Evolutionary conservation across 1,140 invertebrate species (phyloP), one percentile per base, ranked within the genome.

Genomic region (Lepidostoma basale): DNA sequence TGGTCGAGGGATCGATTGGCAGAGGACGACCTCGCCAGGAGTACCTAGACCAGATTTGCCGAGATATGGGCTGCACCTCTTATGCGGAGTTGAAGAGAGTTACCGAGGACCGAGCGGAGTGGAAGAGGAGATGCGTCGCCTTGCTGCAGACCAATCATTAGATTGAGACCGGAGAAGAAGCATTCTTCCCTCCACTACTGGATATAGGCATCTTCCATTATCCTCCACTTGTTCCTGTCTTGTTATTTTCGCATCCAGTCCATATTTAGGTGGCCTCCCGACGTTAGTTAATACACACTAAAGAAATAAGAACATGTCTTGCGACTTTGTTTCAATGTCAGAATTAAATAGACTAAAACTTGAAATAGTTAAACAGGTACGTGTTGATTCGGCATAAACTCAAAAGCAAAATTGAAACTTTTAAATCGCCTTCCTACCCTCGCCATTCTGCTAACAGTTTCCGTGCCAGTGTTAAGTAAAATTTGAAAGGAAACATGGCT

Each of bases 401-500:
- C 9, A 20, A 49, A 49, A 12, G 20, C 25, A 12, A 22, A 49
- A 49, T 49, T 49, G 45, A 49, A 49, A 49, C n/a, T 49, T 49
- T 25, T 23, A 18, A 23, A 23, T 49, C 45, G 22, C 22, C 25
- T 49, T 22, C n/a, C 22, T 18, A 23, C 25, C 22, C 3, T 2
- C n/a, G 45, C n/a, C 12, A 23, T 22, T n/a, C 20, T 23, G 18
- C 20, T 12, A 23, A 49, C 18, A 12, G 4, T 23, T 22, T 49
- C 25, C 45, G 45, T 49, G 45, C 45, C 45, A 49, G 45, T 5
- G 45, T 49, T 49, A 23, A 49, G 45, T 49, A 12, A 49, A 25
- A 49, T 49, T 26, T 25, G 45, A 49, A 49, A 49, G 45, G 45
- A 25, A 49, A 49, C 45, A 49, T 25, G 45, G 45, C 22, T 22